These are phyloP conservation scores for Drosophila yooni DNA, from an alignment of 2,888 invertebrate species.

Conservation along the genomic window DNA sequence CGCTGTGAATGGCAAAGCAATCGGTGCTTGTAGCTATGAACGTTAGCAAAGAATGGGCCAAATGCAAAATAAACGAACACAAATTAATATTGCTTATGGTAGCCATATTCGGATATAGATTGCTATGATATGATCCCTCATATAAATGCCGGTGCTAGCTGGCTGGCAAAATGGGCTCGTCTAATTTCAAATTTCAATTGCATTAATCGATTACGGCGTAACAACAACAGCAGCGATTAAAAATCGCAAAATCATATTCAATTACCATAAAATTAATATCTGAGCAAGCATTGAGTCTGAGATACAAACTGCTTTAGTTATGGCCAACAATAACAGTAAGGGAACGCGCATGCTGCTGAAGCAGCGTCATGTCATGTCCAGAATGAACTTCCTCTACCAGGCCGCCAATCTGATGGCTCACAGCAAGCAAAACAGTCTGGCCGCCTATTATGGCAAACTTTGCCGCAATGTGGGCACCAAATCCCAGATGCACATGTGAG, in stretches of 20 bases:
- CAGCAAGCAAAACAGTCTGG: conserved; percentile 73
- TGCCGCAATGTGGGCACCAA: conserved; percentile 83
- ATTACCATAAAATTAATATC: not conserved
- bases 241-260: not conserved
- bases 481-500: conserved; percentile 83
- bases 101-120: not conserved
- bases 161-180: not conserved
- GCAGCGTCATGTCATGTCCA: conserved; percentile 56
- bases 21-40: not conserved
- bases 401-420: conserved; percentile 83
- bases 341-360: conserved; percentile 43
- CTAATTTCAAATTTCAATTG: not conserved
- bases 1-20: conserved; percentile 29
- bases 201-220: not conserved
- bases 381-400: conserved; percentile 84
- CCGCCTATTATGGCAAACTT: conserved; percentile 83
- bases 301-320: not conserved
- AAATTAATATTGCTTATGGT: not conserved
- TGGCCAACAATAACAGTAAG: conserved; percentile 51
- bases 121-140: not conserved
- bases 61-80: not conserved
- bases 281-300: not conserved
- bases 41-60: not conserved
- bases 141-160: not conserved
- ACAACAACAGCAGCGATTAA: not conserved